phyloP scores from a whole-genome alignment of 2,113 vertebrate genomes.

The Poeciliopsis turrubarensis region DNA sequence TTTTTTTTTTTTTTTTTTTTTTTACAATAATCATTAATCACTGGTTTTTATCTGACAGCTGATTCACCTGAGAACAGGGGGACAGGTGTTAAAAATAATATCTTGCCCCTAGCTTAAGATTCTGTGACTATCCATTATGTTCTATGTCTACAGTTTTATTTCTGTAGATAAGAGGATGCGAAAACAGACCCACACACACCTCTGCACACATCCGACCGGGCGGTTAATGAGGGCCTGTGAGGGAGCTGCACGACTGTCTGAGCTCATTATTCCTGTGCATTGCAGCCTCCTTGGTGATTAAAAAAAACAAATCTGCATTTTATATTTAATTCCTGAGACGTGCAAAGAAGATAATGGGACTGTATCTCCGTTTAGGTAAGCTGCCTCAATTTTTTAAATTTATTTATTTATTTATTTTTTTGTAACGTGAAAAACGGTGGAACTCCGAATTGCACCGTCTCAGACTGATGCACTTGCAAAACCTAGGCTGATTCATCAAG shows the following conservation, averaged over 20 bases:
- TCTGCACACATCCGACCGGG: neutral
- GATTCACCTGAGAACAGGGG: no score
- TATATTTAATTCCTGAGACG: neutral
- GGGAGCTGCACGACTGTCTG: neutral
- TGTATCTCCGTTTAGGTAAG: neutral
- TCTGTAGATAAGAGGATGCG: neutral
- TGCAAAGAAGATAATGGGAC: neutral
- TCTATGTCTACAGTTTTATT: no score
- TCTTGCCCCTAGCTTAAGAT: no score
- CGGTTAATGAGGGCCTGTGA: neutral
- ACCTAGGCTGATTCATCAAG: neutral
- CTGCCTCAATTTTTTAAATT: neutral
- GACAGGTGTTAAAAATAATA: no score
- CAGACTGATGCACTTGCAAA: neutral
- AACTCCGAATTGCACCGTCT: neutral
- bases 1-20: no score
- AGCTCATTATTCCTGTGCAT: neutral
- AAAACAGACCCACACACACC: neutral
- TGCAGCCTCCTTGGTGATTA: neutral
- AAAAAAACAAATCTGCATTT: constrained; percentile 2
- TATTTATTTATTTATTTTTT: no score
- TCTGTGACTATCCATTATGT: no score
- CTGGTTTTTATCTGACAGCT: no score
- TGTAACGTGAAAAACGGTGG: neutral
- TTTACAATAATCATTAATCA: no score